Conservation (phyloP, 2,113 vertebrate genomes). For the Burhinus bistriatus region DNA sequence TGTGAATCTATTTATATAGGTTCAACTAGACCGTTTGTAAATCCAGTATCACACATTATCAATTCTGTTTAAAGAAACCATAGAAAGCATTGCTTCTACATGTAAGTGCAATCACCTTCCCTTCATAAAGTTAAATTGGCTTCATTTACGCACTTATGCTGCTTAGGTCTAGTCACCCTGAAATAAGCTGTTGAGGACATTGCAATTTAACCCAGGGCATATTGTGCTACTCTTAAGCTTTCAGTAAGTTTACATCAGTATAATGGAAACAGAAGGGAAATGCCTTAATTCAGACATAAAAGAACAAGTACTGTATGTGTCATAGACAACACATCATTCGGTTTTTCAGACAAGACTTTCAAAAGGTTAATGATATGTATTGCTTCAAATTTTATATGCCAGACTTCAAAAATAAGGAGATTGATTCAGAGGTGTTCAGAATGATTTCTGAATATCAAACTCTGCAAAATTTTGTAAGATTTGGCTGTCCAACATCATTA, state of each 20-base stretch:
- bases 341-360: background rate
- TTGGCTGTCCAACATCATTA: background rate
- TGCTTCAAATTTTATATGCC: constrained; percentile 6
- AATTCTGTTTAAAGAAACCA: background rate
- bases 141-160: background rate
- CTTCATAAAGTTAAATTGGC: background rate
- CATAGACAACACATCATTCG: background rate
- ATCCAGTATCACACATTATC: background rate
- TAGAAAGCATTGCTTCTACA: background rate
- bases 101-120: background rate
- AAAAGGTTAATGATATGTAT: background rate
- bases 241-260: background rate
- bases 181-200: background rate
- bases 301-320: background rate
- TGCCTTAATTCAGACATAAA: background rate
- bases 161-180: background rate
- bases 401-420: background rate
- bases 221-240: background rate
- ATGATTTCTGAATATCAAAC: background rate
- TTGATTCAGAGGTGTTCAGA: background rate
- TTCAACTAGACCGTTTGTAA: background rate
- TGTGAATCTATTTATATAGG: background rate
- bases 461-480: background rate
- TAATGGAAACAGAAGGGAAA: background rate
- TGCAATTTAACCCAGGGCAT: background rate